These are phyloP conservation scores for Neogale vison DNA, from an alignment of 2,113 vertebrate genomes.

Conservation along the genomic window DNA sequence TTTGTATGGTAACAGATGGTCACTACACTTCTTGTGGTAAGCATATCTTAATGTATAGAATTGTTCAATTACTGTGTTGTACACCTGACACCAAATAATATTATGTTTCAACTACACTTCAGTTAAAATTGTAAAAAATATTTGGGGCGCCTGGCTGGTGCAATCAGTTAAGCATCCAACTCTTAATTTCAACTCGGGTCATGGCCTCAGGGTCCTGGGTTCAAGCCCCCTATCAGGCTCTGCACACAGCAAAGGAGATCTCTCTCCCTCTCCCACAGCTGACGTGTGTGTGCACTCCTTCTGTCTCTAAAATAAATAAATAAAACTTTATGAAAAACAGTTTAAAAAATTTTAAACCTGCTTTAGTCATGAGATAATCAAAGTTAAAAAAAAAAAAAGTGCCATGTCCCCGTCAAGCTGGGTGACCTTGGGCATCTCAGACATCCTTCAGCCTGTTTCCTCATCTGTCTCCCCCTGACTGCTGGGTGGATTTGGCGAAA, in stretches of 20 bases:
- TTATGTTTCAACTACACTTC: neutral
- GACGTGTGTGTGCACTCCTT: neutral
- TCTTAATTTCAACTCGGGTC: neutral
- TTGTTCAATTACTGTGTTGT: neutral
- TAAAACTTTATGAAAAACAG: neutral
- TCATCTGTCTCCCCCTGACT: neutral
- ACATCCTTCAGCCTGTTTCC: neutral
- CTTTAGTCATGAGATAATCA: neutral
- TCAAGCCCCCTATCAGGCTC: neutral
- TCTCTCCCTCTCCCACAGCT: neutral
- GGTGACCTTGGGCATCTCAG: neutral
- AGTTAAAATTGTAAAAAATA: neutral
- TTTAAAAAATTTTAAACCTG: neutral
- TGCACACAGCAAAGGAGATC: neutral
- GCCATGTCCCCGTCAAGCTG: neutral
- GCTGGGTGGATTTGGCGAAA: fast-evolving
- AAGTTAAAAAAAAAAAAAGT: neutral
- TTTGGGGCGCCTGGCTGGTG: neutral
- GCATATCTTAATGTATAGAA: neutral
- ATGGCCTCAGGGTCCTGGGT: neutral
- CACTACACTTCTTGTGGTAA: neutral
- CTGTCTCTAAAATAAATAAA: neutral
- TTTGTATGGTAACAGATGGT: neutral
- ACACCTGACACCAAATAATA: neutral
- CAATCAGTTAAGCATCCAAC: neutral